Base-by-base conservation (phyloP, 2,888 invertebrate genomes). In the Spicauda simplicius region DNA sequence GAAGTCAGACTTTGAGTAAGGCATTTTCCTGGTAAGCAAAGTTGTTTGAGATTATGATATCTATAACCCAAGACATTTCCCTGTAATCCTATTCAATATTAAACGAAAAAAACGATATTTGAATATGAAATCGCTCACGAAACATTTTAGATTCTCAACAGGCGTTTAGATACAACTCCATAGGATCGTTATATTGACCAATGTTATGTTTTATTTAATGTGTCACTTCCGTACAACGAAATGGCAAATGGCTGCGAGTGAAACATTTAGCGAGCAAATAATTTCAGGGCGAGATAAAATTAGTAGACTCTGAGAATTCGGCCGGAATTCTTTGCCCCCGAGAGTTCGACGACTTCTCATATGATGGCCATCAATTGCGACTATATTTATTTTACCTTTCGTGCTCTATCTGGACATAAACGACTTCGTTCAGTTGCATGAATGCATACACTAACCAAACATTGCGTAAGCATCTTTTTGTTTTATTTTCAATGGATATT, bases 401-500 rank as follows among this genome's bases (percentile, higher is more conserved):
- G 65, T 65, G 65, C 65, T 59, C 52, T 54, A 65, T 65, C 65
- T 65, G 58, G 53, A 14, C 57, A 50, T 10, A 48, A n/a, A 50
- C 12, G 33, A 41, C 20, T 45, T n/a, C 53, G 53, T 37, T 11
- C 12, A 19, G 30, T 18, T 59, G 59, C 65, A 64, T n/a, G 41
- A 45, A 65, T 53, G 59, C 65, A 65, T 54, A 58, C 45, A 59
- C 65, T 48, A 54, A 45, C 59, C 53, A 53, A 57, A 58, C 65
- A 30, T 65, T 65, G 65, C 54, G 65, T 59, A 59, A 63, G 54
- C 54, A 20, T 59, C 65, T 65, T 65, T 65, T 54, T 65, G 41
- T 65, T 58, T 59, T 59, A 54, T 65, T 65, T 59, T 65, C 65
- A 65, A 65, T 65, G 65, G 53, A 53, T 64, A 65, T 65, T 65